These are phyloP conservation scores for Takifugu ocellatus DNA, from an alignment of 2,797 vertebrate species.

Conservation along the genomic window DNA sequence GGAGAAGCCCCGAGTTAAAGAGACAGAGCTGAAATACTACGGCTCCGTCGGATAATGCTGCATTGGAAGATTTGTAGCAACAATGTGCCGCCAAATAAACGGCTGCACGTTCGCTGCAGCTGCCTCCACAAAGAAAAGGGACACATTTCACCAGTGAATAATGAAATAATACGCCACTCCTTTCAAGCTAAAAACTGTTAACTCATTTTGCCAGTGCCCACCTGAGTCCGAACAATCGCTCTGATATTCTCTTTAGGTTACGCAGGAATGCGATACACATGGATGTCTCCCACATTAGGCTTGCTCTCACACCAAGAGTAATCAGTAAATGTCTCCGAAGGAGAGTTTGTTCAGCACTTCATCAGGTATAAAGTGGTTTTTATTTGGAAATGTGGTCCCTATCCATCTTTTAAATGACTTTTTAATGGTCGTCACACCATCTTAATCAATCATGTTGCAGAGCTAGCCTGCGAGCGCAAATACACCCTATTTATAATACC, in stretches of 20 bases:
- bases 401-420: slow-evolving; percentile 85
- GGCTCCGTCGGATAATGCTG: slow-evolving; percentile 27
- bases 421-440: slow-evolving; percentile 82
- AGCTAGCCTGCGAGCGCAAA: slow-evolving; percentile 67
- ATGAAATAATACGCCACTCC: slow-evolving; percentile 1
- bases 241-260: slow-evolving; percentile 34
- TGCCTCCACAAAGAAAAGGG: slow-evolving; percentile 5
- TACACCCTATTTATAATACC: slow-evolving; percentile 71
- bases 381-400: slow-evolving; percentile 80
- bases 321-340: slow-evolving; percentile 77
- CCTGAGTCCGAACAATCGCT: slow-evolving; percentile 17
- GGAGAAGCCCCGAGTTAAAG: slow-evolving; percentile 70
- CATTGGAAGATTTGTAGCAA: slow-evolving; percentile 6
- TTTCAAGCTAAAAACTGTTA: slow-evolving; percentile 11
- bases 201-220: slow-evolving; percentile 12
- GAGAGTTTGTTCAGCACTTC: slow-evolving; percentile 80
- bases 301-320: slow-evolving; percentile 59
- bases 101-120: slow-evolving; percentile 2
- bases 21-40: slow-evolving; percentile 71
- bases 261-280: slow-evolving; percentile 21
- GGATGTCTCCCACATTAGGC: slow-evolving; percentile 47
- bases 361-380: slow-evolving; percentile 82
- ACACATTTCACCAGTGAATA: slow-evolving; percentile 4
- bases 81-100: neutral
- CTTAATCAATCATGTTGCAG: slow-evolving; percentile 79